Base-by-base conservation (phyloP, 2,797 vertebrate species). In the Urocyon cinereoargenteus region DNA sequence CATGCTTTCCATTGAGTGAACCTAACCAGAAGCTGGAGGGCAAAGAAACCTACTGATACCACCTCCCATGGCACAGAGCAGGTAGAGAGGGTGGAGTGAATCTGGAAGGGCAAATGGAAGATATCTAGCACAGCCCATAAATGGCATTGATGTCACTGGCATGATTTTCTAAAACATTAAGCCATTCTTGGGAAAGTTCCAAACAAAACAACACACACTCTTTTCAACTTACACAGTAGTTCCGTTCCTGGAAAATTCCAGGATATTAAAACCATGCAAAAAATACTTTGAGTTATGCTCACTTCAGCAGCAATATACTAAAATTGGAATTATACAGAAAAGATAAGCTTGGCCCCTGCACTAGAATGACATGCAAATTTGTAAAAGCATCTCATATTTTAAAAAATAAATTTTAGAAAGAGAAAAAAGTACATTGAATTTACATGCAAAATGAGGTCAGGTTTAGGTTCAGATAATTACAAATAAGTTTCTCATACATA, bases 201-300 rank as follows among this genome's bases (percentile, higher is more conserved):
- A 97, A 95, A 97, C 72, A 97, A 97, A 97, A 95, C n/a, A 97
- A 95, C 75, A 91, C 45, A 93, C 28, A 62, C 85, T 92, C 85
- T 72, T 97, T 97, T 97, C 77, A 94, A 97, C 91, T 95, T 94
- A 95, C 83, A 97, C 84, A 90, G 94, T 90, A 95, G 88, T 86
- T 96, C 87, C 28, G 14, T 97, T 97, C 94, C 96, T 96, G 92
- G 97, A 96, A 97, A 97, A 97, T 98, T 96, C 95, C 93, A 94
- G 92, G 93, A 90, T 95, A 93, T 96, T 91, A 96, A 97, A 97
- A 95, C 64, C 45, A 57, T 53, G 77, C 57, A 92, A 93, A 96
- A 97, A 95, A 53, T 86, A 81, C 75, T 96, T 91, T 89, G 83
- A 97, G 28, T 94, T 97, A 89, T 93, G 86, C 68, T 91, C 70